Conservation (phyloP, 2,888 invertebrate species). For the Brachyopa scutellaris region DNA sequence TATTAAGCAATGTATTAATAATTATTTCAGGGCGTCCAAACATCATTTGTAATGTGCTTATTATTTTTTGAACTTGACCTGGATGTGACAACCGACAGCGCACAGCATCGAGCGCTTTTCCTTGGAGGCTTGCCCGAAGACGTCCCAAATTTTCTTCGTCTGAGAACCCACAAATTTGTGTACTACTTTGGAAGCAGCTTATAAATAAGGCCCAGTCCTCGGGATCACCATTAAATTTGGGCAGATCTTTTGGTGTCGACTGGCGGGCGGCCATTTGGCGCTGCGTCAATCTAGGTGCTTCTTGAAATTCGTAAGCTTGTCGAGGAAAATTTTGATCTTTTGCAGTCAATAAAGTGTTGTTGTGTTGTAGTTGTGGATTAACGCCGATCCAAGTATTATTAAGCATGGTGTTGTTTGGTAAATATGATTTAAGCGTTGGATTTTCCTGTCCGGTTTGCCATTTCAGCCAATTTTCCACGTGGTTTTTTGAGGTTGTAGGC, state of each 20-base stretch:
- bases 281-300: conserved; percentile 1
- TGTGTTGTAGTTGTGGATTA: background rate
- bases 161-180: conserved; percentile 15
- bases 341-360: background rate
- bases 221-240: conserved; percentile 14
- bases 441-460: conserved; percentile 5
- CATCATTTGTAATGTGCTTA: conserved; percentile 22
- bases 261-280: conserved; percentile 32
- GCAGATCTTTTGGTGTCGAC: conserved; percentile 17
- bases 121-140: conserved; percentile 12
- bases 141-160: conserved; percentile 15
- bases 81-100: conserved; percentile 17
- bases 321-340: conserved; percentile 6
- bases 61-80: conserved; percentile 14
- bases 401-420: conserved; percentile 13
- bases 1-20: conserved; percentile 23
- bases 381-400: conserved; percentile 28
- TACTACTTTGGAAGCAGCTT: conserved; percentile 21
- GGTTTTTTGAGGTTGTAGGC: conserved; percentile 10
- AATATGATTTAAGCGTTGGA: conserved; percentile 4
- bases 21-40: conserved; percentile 37
- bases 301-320: conserved; percentile 7
- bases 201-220: conserved; percentile 28
- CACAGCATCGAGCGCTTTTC: conserved; percentile 16
- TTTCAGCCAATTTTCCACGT: conserved; percentile 10